Evolutionary conservation across 2,113 vertebrate genomes (phyloP), one percentile per base, ranked within the genome.

Genomic region (Leucopternis melanops): DNA sequence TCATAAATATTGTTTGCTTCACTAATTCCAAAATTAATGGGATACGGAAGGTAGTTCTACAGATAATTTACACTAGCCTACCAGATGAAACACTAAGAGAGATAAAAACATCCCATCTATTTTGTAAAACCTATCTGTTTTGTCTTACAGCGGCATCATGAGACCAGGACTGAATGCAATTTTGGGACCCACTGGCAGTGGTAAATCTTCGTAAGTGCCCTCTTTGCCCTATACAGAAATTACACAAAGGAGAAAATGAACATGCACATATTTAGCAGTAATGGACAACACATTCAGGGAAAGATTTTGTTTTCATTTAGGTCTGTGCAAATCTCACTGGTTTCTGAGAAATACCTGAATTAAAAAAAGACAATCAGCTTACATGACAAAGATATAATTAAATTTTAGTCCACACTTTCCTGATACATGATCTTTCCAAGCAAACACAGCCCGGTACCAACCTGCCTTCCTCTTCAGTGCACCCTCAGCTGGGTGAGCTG

Each of bases 161-260:
- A 98, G 94, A 96, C 99, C 99, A 34, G 99, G 99, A 38, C 98
- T 99, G 90, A 99, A 99, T 45, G 99, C 99, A 66, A 99, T 99
- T 94, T 97, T 99, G 88, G 99, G 99, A 92, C 99, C 99, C 13
- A 99, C 99, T 38, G 99, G 99, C 81, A 98, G 99, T 92, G 99
- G 99, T 54, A 99, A 99, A 97, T 99, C 99, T 95, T 99, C 99
- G 99, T 99, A 97, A 99, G 99, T 99, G 92, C 18, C 13, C 8
- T 36, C 45, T 74, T 73, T 11, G 5, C 38, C 11, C 44, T 61
- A 6, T 25, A 47, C 45, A 71, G 40, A 87, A 80, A 61, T 70
- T 74, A 38, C 11, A 44, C 18, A 29, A 23, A 31, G 9, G 32
- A 36, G 44, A 67, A 87, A 75, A 42, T 9, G 8, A 36, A 59